Base-by-base conservation (phyloP, 2,113 vertebrate genomes). In the Sander lucioperca region DNA sequence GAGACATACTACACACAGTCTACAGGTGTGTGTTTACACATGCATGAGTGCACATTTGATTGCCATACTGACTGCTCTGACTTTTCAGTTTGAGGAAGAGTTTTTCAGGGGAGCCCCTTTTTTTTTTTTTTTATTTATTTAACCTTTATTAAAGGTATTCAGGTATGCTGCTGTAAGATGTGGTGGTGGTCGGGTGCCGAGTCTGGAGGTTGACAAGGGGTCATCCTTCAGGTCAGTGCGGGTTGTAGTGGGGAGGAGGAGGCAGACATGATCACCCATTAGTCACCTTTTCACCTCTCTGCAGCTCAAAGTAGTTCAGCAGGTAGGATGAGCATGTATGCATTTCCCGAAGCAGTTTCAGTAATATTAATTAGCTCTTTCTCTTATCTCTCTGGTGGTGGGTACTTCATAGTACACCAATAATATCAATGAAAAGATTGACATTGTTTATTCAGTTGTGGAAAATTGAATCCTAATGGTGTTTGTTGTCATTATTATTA, bases 221-320 rank as follows among this genome's bases (percentile, higher is more conserved):
- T 92, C 92, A 88, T 77, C 83, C 83, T 76, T 45, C 79, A 81
- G 86, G 86, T 90, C 63, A 86, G 36, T 61, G 62, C 78, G 21
- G 45, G 83, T 23, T 77, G 80, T 36, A 74, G 74, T 71, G 36
- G 64, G 79, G 70, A 86, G 72, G 79, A 73, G 84, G 85, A 72
- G 82, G 84, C 81, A 62, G 83, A 85, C 89, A 82, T 79, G 50
- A 89, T 91, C 75, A 70, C 82, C 91, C 87, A 91, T 91, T 88
- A 86, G 89, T 91, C 88, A 89, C 88, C 90, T 91, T 92, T 91
- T 94, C 85, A 92, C 89, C 89, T 90, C 51, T 68, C 47, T 54
- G 58, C 11, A 80, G 85, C 88, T 83, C 64, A 67, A 65, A 91
- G 85, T 33, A 13, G 39, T 83, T 78, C n/a, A 78, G 74, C 87